Percentiles rank a stretch among this genome's conserved stretches.
Conservation (phyloP, 2,888 invertebrate genomes). For the Melieria picta region DNA sequence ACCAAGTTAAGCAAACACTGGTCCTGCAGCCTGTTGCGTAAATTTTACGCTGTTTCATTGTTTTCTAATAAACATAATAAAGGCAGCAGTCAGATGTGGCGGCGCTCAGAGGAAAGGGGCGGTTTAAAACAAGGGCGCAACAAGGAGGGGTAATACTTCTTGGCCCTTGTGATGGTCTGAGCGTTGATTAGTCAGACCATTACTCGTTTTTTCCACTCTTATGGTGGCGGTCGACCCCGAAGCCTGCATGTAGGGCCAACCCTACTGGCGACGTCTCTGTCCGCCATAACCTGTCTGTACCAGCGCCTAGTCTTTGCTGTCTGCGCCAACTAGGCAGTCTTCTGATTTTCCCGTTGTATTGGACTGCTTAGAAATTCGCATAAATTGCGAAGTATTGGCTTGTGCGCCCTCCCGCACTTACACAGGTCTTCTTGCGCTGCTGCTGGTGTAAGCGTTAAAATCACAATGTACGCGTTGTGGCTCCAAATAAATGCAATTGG, state of each 20-base stretch:
- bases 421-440: not conserved
- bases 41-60: constrained; percentile 33
- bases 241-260: no score
- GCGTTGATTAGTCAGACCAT: no score
- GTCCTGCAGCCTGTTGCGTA: constrained; percentile 27
- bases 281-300: not conserved
- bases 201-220: no score
- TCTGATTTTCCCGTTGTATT: constrained; percentile 14
- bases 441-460: not conserved
- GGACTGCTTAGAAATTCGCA: constrained; percentile 32
- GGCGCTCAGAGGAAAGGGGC: no score
- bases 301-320: not conserved
- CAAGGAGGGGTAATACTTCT: no score
- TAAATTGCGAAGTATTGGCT: constrained; percentile 31
- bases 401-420: not conserved
- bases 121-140: no score
- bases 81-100: not conserved
- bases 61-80: constrained; percentile 36
- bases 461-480: no score
- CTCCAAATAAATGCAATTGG: constrained; percentile 10
- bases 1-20: not conserved
- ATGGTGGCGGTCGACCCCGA: no score
- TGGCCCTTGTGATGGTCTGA: no score
- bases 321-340: not conserved
- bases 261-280: not conserved